These are phyloP conservation scores for Protula sp. DNA, from an alignment of 2,888 invertebrate species.

Conservation along the genomic window DNA sequence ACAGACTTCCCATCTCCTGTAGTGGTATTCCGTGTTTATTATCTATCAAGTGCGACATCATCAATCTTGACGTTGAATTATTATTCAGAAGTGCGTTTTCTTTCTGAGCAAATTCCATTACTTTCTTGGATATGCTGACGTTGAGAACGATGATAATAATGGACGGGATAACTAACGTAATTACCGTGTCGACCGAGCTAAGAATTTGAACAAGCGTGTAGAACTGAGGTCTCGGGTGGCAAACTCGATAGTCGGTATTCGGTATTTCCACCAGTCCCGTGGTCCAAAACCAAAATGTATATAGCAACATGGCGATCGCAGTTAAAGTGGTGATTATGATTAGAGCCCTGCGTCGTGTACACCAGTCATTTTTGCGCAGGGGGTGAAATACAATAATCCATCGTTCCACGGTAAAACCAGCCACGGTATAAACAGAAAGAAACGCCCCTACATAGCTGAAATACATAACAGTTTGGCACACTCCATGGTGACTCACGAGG, in stretches of 20 bases:
- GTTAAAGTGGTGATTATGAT: neutral
- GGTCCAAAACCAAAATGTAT: slow-evolving; percentile 10
- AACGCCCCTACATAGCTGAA: slow-evolving; percentile 9
- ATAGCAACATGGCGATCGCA: neutral
- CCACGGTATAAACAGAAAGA: slow-evolving; percentile 17
- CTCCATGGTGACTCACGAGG: slow-evolving; percentile 8
- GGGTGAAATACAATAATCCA: slow-evolving; percentile 15
- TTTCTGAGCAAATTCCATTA: slow-evolving; percentile 7
- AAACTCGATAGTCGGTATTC: neutral
- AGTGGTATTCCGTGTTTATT: neutral
- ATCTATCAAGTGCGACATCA: neutral
- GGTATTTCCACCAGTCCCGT: slow-evolving; percentile 1
- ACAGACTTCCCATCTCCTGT: neutral
- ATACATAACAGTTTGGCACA: slow-evolving; percentile 14
- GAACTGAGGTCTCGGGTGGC: neutral
- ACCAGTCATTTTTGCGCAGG: slow-evolving; percentile 4
- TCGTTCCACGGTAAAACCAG: slow-evolving; percentile 12
- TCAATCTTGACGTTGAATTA: neutral
- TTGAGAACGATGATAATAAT: slow-evolving; percentile 16
- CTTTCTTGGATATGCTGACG: slow-evolving; percentile 12
- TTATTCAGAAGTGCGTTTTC: neutral
- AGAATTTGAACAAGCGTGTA: slow-evolving; percentile 5
- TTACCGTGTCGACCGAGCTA: slow-evolving; percentile 13
- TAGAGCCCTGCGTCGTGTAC: slow-evolving; percentile 7
- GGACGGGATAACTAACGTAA: slow-evolving; percentile 16